These are phyloP conservation scores for Lasioglossum lativentre DNA, from an alignment of 2,888 invertebrate species.

Conservation along the genomic window DNA sequence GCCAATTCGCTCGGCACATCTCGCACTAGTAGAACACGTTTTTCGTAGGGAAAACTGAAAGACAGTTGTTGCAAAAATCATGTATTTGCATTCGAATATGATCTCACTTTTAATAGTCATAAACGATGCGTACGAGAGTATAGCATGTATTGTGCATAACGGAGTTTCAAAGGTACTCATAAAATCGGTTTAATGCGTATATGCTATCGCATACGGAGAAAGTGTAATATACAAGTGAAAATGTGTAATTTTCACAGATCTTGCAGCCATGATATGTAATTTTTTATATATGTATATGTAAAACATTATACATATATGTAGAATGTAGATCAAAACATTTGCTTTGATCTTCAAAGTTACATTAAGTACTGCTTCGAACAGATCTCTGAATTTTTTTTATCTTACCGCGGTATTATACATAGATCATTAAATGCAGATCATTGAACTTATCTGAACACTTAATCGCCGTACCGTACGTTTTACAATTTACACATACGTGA, in stretches of 20 bases:
- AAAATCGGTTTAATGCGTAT: neutral
- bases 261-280: neutral
- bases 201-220: neutral
- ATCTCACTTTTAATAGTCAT: neutral
- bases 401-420: neutral
- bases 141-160: neutral
- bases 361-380: too few species aligned
- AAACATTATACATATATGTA: too few species aligned
- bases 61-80: neutral
- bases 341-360: neutral
- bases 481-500: neutral
- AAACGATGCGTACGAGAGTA: neutral
- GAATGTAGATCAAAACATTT: neutral
- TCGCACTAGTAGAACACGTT: constrained; percentile 4
- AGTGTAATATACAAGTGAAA: neutral
- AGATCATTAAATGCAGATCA: neutral
- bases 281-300: too few species aligned
- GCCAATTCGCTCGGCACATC: constrained; percentile 21
- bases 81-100: neutral
- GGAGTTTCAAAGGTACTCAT: neutral
- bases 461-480: neutral
- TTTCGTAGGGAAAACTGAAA: constrained; percentile 9
- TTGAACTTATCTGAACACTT: neutral
- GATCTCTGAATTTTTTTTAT: neutral
- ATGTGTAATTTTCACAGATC: neutral